These are phyloP conservation scores for Branchellion lobata DNA, from an alignment of 2,888 invertebrate genomes.

Conservation along the genomic window DNA sequence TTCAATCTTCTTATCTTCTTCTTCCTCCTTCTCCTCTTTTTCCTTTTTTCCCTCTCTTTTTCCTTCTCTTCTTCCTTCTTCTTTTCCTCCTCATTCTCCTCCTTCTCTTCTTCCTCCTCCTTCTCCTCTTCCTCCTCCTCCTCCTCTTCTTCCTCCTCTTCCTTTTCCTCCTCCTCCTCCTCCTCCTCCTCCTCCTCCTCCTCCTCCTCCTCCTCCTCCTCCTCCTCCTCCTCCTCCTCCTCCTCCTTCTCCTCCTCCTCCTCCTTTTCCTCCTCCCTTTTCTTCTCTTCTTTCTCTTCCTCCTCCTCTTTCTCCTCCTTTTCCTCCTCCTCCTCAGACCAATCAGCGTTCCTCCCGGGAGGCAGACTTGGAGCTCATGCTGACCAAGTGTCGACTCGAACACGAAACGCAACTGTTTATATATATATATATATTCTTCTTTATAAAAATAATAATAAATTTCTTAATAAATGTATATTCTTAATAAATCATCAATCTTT, in stretches of 20 bases:
- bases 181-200: conserved; percentile 6
- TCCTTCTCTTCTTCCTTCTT: no score
- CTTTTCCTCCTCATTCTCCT: no score
- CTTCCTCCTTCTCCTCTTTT: no score
- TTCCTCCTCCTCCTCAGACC: no score
- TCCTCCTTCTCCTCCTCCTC: neutral
- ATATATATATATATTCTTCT: neutral
- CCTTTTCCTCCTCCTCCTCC: neutral
- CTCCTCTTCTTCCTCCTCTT: no score
- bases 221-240: neutral
- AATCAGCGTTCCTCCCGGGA: neutral
- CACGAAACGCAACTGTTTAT: neutral
- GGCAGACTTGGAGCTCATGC: conserved; percentile 5
- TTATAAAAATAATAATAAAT: neutral
- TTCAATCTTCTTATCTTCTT: no score
- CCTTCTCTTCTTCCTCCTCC: no score
- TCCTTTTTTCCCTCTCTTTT: no score
- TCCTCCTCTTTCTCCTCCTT: neutral
- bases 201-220: conserved; percentile 11
- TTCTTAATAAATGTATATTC: neutral
- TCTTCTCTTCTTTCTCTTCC: neutral
- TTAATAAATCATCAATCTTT: neutral
- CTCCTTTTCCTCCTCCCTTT: neutral
- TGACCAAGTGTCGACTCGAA: neutral
- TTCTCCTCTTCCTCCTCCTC: no score